These are phyloP conservation scores for Panulirus ornatus DNA, from an alignment of 1,140 invertebrate genomes.

Conservation along the genomic window DNA sequence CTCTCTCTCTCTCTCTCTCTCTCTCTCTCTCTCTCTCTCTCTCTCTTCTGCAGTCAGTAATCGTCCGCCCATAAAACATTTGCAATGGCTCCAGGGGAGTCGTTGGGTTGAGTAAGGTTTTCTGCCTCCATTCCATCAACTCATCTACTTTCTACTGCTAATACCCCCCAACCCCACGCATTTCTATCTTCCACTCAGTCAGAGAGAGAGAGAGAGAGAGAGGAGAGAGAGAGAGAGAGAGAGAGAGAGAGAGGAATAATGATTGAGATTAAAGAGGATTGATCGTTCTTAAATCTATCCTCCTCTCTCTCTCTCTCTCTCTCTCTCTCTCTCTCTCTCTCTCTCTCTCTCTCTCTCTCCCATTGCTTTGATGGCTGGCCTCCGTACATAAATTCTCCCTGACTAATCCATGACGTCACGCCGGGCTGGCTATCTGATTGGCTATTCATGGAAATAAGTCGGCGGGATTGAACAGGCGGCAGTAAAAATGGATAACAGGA, in stretches of 20 bases:
- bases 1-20: background rate
- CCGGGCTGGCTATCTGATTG: constrained; percentile 25
- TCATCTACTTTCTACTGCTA: constrained; percentile 4
- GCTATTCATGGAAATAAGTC: constrained; percentile 37
- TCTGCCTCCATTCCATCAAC: background rate
- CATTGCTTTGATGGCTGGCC: constrained; percentile 2
- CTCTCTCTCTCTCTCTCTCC: background rate
- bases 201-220: background rate
- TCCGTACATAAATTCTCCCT: constrained; percentile 29
- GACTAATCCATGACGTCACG: constrained; percentile 49
- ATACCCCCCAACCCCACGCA: background rate
- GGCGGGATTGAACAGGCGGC: background rate
- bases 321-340: background rate
- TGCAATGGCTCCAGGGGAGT: no score
- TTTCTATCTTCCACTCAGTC: background rate
- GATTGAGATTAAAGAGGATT: constrained; percentile 16
- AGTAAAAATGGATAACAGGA: constrained; percentile 32
- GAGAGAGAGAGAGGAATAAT: constrained; percentile 1
- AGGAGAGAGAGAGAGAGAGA: constrained; percentile 1
- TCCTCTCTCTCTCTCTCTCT: background rate
- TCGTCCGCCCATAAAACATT: no score
- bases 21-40: background rate
- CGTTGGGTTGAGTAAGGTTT: no score
- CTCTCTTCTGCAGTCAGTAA: background rate
- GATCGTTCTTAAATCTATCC: background rate